A percentile compares a stretch with the other conserved stretches of the same genome.
These are phyloP conservation scores for Neocrepidodera transversa DNA, from an alignment of 2,888 invertebrate species.

Conservation along the genomic window DNA sequence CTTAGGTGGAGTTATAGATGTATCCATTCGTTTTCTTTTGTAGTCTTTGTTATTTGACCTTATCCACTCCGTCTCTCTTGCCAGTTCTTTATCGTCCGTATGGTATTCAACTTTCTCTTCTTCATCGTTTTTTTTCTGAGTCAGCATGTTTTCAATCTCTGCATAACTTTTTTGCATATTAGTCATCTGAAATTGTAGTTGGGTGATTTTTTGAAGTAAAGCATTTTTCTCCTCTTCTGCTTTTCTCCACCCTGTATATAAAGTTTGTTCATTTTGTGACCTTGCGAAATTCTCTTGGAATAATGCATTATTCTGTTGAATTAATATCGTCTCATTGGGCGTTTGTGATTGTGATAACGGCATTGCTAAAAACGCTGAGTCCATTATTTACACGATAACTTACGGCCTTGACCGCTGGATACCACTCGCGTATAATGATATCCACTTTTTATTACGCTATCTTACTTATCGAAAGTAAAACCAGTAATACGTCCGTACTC, in stretches of 20 bases:
- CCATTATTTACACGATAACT: slow-evolving; percentile 8
- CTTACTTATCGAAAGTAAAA: too few relatives aligned
- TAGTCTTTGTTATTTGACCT: not conserved
- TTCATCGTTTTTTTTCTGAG: too few relatives aligned
- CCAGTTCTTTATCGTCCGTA: not conserved
- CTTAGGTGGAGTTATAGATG: too few relatives aligned
- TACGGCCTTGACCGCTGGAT: slow-evolving; percentile 10
- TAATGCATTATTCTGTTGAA: slow-evolving; percentile 14
- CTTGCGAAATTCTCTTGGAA: slow-evolving; percentile 2
- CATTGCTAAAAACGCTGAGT: not conserved
- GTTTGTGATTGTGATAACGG: slow-evolving; percentile 6
- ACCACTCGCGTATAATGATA: slow-evolving; percentile 10
- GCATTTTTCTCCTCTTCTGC: not conserved
- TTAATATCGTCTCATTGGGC: slow-evolving; percentile 6
- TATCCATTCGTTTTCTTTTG: too few relatives aligned
- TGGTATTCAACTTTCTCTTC: not conserved
- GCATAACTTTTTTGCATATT: not conserved
- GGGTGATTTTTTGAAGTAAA: not conserved
- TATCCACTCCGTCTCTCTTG: not conserved
- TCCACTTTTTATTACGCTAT: slow-evolving; percentile 4
- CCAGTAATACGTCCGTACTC: too few relatives aligned
- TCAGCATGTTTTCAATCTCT: too few relatives aligned
- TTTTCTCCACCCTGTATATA: slow-evolving; percentile 9
- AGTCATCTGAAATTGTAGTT: not conserved
- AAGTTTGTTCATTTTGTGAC: slow-evolving; percentile 17